Conservation (phyloP, 2,797 vertebrate genomes). For the Glyptemys insculpta region DNA sequence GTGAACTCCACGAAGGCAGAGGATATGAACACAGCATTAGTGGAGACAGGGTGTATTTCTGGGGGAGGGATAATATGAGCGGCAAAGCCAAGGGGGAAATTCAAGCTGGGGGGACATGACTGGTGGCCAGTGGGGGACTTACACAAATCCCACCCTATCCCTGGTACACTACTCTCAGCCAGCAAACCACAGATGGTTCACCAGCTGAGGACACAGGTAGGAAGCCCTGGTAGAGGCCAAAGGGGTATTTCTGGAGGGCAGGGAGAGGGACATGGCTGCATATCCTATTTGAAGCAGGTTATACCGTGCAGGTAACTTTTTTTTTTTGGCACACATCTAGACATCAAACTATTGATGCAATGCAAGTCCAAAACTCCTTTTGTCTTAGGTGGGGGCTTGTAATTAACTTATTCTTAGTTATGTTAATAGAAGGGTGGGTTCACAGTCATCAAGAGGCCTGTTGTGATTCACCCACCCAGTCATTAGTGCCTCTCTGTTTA, state of each 20-base stretch:
- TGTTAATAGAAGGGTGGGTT: too few species aligned
- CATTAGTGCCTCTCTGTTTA: too few species aligned
- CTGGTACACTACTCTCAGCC: neutral
- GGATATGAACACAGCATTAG: neutral
- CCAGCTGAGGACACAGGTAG: neutral
- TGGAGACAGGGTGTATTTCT: neutral
- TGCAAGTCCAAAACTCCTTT: too few species aligned
- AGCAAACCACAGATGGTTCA: neutral
- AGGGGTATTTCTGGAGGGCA: too few species aligned
- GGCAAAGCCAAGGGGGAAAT: neutral
- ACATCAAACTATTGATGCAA: neutral
- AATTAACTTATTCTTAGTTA: too few species aligned
- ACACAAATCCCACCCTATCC: neutral
- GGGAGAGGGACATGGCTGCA: neutral
- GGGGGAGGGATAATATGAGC: neutral
- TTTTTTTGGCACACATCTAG: neutral
- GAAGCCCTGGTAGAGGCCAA: neutral
- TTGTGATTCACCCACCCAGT: too few species aligned
- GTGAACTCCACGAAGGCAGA: neutral
- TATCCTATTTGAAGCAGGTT: neutral
- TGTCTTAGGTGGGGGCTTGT: too few species aligned
- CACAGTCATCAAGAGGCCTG: too few species aligned
- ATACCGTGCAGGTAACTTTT: neutral
- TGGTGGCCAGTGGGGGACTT: neutral
- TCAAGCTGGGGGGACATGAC: neutral